phyloP scores from a whole-genome alignment of 2,797 vertebrate species.

The Enteromius thamalakanensis region DNA sequence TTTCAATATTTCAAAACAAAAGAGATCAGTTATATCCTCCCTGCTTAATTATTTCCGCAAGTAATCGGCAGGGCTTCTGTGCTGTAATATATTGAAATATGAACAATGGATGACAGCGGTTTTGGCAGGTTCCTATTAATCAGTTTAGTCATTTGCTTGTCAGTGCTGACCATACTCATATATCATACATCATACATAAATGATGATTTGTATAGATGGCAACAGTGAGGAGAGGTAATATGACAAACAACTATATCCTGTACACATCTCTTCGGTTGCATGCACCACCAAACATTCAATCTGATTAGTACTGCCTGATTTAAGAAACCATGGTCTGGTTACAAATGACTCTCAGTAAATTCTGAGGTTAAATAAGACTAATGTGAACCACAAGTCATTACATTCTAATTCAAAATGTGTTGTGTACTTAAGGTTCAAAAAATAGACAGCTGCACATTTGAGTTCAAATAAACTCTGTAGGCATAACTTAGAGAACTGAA shows the following conservation, averaged over 20 bases:
- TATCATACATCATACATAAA: constrained; percentile 1
- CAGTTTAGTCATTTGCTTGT: constrained; percentile 15
- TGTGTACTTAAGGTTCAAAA: neutral
- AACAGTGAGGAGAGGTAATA: neutral
- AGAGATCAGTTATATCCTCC: constrained; percentile 2
- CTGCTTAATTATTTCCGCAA: constrained; percentile 20
- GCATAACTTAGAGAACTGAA: neutral
- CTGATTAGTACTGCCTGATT: neutral
- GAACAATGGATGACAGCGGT: constrained; percentile 8
- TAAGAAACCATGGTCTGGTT: neutral
- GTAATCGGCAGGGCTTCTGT: neutral
- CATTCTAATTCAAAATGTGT: neutral
- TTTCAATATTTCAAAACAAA: constrained; percentile 30
- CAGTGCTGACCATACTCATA: constrained; percentile 22
- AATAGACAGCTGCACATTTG: neutral
- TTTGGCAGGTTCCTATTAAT: constrained; percentile 29
- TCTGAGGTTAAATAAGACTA: neutral
- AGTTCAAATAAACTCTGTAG: neutral
- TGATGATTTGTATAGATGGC: constrained; percentile 13
- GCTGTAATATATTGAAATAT: constrained; percentile 18
- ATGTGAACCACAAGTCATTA: neutral
- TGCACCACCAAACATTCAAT: neutral
- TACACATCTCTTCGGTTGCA: neutral
- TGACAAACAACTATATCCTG: constrained; percentile 8
- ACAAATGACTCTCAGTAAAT: neutral